These are phyloP conservation scores for Leptinotarsa rubiginosa DNA, from an alignment of 2,888 invertebrate genomes.

Conservation along the genomic window DNA sequence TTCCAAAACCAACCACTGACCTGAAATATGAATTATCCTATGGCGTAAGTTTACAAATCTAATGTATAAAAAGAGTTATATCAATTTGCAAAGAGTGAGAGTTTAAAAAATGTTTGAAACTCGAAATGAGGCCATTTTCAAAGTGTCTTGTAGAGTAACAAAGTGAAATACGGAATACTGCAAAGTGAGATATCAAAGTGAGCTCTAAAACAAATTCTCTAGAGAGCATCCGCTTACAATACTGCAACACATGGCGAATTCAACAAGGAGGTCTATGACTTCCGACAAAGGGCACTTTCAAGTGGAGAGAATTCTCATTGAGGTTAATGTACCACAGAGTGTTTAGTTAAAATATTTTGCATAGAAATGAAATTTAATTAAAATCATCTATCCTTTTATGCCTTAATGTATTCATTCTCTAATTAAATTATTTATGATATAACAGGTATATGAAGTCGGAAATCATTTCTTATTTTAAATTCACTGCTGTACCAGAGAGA, in stretches of 20 bases:
- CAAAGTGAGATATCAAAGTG: background rate
- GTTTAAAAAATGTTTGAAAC: too few species aligned
- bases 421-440: background rate
- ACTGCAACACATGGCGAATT: background rate
- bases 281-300: background rate
- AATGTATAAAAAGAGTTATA: too few species aligned
- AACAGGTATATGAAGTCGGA: too few species aligned
- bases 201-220: background rate
- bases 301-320: background rate
- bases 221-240: background rate
- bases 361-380: background rate
- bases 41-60: too few species aligned
- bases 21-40: too few species aligned
- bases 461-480: too few species aligned
- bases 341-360: background rate
- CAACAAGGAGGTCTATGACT: background rate
- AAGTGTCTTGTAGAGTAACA: too few species aligned
- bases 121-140: too few species aligned
- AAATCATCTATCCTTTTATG: background rate
- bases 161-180: too few species aligned
- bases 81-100: too few species aligned
- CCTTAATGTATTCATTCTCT: background rate
- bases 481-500: too few species aligned
- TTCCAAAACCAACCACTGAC: too few species aligned
- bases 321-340: background rate